These are phyloP conservation scores for Drosophila persimilis DNA, from an alignment of 1,140 invertebrate genomes.

Conservation along the genomic window DNA sequence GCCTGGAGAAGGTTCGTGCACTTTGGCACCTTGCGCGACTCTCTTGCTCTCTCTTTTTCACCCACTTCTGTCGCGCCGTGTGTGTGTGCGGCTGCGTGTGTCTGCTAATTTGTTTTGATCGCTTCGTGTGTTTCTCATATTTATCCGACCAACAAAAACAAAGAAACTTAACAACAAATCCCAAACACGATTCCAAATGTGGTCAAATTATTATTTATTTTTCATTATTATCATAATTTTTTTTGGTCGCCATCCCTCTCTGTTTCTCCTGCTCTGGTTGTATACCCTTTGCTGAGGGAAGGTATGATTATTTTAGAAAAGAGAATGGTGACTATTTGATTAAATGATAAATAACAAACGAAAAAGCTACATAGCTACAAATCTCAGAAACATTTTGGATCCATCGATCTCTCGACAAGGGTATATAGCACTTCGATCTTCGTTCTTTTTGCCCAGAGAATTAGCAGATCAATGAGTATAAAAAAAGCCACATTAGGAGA, in stretches of 20 bases:
- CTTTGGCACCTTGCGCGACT: constrained; percentile 39
- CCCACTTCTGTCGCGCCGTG: neutral
- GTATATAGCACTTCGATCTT: too few relatives aligned
- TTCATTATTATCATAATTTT: constrained; percentile 50
- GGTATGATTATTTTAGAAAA: too few relatives aligned
- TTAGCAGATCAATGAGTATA: neutral
- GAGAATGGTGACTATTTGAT: too few relatives aligned
- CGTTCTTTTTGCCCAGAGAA: neutral
- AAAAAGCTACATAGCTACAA: too few relatives aligned
- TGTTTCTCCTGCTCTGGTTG: too few relatives aligned
- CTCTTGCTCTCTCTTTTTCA: constrained; percentile 2
- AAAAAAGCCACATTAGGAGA: constrained; percentile 17
- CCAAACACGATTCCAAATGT: constrained; percentile 14
- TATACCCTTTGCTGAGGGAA: too few relatives aligned
- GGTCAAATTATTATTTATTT: constrained; percentile 52
- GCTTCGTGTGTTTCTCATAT: constrained; percentile 57
- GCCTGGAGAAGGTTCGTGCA: constrained; percentile 32
- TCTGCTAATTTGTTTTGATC: constrained; percentile 58
- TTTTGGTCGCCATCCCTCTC: neutral
- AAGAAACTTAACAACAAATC: neutral
- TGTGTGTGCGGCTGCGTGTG: constrained; percentile 31
- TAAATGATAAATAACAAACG: too few relatives aligned
- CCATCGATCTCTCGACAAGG: too few relatives aligned
- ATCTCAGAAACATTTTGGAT: too few relatives aligned
- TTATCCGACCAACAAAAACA: constrained; percentile 10